phyloP scores from a whole-genome alignment of 1,140 invertebrate genomes.

The Drusus annulatus region DNA sequence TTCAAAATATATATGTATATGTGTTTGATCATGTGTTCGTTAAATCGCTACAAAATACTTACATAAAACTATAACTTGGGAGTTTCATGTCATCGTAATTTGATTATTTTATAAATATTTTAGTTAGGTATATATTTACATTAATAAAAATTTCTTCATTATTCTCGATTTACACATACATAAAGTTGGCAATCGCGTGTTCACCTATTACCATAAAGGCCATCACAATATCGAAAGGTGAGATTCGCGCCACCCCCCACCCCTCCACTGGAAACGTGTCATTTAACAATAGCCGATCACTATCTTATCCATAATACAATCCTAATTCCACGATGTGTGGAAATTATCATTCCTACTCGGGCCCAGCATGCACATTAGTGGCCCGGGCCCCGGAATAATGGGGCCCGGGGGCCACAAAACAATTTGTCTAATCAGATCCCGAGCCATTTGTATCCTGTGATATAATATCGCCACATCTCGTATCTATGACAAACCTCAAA shows the following conservation, averaged over 20 bases:
- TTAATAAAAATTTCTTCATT: too few species aligned
- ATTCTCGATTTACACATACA: neutral
- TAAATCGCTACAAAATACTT: too few species aligned
- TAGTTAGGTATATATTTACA: too few species aligned
- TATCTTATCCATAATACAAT: slow-evolving; percentile 67
- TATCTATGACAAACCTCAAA: neutral
- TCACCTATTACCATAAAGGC: slow-evolving; percentile 1
- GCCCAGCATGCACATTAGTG: slow-evolving; percentile 39
- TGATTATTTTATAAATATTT: too few species aligned
- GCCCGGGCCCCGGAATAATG: slow-evolving; percentile 4
- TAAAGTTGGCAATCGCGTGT: slow-evolving; percentile 14
- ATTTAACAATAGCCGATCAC: slow-evolving; percentile 68
- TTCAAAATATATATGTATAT: too few species aligned
- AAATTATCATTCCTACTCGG: slow-evolving; percentile 65
- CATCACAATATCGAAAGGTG: slow-evolving; percentile 48
- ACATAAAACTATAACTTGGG: too few species aligned
- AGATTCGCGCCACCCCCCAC: slow-evolving; percentile 46
- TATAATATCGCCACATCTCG: neutral
- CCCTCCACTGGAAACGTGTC: slow-evolving; percentile 70
- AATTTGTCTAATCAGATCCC: slow-evolving; percentile 44
- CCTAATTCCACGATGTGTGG: slow-evolving; percentile 70
- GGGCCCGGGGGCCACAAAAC: slow-evolving; percentile 38
- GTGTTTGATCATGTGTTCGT: too few species aligned
- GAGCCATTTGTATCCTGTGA: neutral
- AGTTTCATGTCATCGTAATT: too few species aligned